Evolutionary conservation across 2,888 invertebrate species (phyloP), one percentile per base, ranked within the genome.

Genomic region (Nyleta sp.): DNA sequence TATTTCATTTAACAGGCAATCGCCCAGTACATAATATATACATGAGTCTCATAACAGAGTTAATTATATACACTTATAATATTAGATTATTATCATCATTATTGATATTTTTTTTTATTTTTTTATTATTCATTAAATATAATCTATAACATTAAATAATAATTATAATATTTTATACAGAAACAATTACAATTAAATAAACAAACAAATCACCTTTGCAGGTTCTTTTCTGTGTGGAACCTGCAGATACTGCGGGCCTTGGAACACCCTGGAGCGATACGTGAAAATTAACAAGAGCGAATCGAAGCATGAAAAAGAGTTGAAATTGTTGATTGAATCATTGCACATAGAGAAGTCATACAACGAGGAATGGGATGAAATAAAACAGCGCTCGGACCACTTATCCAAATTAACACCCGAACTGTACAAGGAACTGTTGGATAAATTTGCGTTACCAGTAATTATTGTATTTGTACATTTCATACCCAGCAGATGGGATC

Each of bases 171-270:
- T n/a, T 35, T 35, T 35, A 35, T 11, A n/a, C n/a, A 11, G 11
- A 11, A 7, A 35, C 8, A 35, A 8, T 11, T 8, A 11, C 11
- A n/a, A n/a, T 35, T 35, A 11, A 35, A 35, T 40, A 17, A 40
- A 15, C 11, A 33, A 0, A 35, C 28, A 28, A 28, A 5, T 4
- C 28, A 28, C 4, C 7, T 28, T 59, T 59, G 5, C 87, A 95
- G 96, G 95, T 59, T 93, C 93, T 83, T 95, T 95, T 86, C 86
- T 94, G 53, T 96, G 96, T 85, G 93, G 94, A 20, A 92, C 91
- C 79, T 96, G 96, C 86, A 94, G 93, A 87, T 90, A 93, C n/a
- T 92, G 92, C 75, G 95, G 95, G 2, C 92, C 94, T 20, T 95
- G 95, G 93, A 92, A 90, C 84, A 91, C 91, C 81, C 90, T 95